Evolutionary conservation across 2,797 vertebrate species (phyloP).

Genomic region (Ctenosaura bakeri): DNA sequence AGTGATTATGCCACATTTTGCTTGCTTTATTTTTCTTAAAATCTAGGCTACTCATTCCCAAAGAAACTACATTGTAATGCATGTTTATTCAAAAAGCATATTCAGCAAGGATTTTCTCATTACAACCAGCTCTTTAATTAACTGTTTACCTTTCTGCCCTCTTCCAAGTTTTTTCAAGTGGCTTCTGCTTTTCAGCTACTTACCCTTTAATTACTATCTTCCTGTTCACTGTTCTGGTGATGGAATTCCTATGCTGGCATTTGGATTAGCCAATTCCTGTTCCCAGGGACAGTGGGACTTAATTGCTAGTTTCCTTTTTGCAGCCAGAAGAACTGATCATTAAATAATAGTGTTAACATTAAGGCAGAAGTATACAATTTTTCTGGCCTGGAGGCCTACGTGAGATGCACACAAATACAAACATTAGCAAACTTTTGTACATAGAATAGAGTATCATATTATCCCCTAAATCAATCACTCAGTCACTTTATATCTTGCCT

Average conservation of each 20-base stretch:
- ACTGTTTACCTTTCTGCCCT: background rate
- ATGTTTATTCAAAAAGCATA: conserved; percentile 4
- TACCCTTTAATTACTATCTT: conserved; percentile 6
- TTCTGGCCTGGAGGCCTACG: background rate
- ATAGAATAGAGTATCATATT: too few species aligned
- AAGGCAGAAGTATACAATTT: background rate
- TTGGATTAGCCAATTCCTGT: background rate
- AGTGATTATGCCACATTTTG: background rate
- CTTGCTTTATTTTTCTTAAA: background rate
- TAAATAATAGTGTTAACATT: background rate
- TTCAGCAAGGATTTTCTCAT: background rate
- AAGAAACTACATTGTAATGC: background rate
- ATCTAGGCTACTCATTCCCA: background rate
- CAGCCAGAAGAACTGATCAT: background rate
- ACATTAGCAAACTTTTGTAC: too few species aligned
- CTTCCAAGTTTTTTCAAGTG: background rate
- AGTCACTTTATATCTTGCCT: too few species aligned
- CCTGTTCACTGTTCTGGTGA: background rate
- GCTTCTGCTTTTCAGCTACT: background rate
- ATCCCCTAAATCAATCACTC: too few species aligned
- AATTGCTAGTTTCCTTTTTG: background rate
- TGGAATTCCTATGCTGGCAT: background rate
- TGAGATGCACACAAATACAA: too few species aligned
- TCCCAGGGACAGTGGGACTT: conserved; percentile 2
- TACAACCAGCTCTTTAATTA: conserved; percentile 4